Evolutionary conservation across 2,113 vertebrate species (phyloP).

Genomic region (Lampris incognitus): DNA sequence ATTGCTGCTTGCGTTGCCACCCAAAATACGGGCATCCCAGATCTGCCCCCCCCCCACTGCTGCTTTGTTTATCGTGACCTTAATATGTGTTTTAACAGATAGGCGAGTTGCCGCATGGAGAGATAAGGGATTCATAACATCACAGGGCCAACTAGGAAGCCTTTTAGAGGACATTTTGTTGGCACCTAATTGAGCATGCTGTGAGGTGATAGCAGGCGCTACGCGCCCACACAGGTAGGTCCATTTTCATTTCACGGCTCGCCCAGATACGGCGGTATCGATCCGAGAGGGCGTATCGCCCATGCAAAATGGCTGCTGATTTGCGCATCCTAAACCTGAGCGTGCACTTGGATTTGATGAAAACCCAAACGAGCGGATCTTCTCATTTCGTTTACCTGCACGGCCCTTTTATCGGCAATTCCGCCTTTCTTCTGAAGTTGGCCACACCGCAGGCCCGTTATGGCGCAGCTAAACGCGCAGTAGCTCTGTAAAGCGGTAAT

Average conservation of each 20-base stretch:
- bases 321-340: slow-evolving; percentile 2
- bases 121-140: slow-evolving; percentile 44
- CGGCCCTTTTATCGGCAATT: not conserved
- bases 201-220: slow-evolving; percentile 43
- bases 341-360: not conserved
- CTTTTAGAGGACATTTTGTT: slow-evolving; percentile 61
- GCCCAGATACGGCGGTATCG: slow-evolving; percentile 34
- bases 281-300: not conserved
- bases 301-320: slow-evolving; percentile 41
- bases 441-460: slow-evolving; percentile 69
- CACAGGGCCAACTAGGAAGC: slow-evolving; percentile 48
- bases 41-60: not conserved
- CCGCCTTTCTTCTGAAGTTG: slow-evolving; percentile 29
- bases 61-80: slow-evolving; percentile 29
- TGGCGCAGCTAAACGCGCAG: slow-evolving; percentile 58
- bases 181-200: slow-evolving; percentile 49
- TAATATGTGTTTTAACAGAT: slow-evolving; percentile 39
- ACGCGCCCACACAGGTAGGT: slow-evolving; percentile 49
- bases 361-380: not conserved
- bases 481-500: slow-evolving; percentile 74
- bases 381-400: not conserved
- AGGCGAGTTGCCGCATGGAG: slow-evolving; percentile 32
- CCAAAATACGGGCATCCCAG: slow-evolving; percentile 21
- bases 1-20: slow-evolving; percentile 37
- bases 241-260: slow-evolving; percentile 27